Base-by-base conservation (phyloP, 2,113 vertebrate genomes). In the Callithrix jacchus region DNA sequence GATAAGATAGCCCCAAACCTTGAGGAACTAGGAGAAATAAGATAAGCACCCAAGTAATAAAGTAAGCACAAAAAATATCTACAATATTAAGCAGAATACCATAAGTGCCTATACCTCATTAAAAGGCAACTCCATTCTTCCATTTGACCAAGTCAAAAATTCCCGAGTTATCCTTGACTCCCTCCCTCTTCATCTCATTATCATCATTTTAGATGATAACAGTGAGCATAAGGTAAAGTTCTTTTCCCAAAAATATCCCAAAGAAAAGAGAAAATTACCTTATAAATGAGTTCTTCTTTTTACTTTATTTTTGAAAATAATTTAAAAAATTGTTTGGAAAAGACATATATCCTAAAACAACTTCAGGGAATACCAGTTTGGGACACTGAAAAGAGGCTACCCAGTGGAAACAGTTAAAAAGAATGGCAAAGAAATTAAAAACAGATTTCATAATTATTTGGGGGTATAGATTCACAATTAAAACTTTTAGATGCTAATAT, bases 251-350 rank as follows among this genome's bases (percentile, higher is more conserved):
- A 92, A 80, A 8, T n/a, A 5, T 42, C 73, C 13, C 66, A 42
- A 47, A 74, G 32, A 58, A 88, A 87, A 82, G 42, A 94, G 37
- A 45, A 96, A 87, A 90, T 17, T 74, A 74, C 37, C 27, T 64
- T 68, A 89, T 13, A 86, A 8, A 18, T 54, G 68, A 83, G 32
- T 83, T n/a, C n/a, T 70, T 66, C 45, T 16, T 83, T 54, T 71
- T 92, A 90, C 8, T 93, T 90, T 81, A 93, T 82, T 91, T 91
- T 54, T 61, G n/a, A 95, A 89, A n/a, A 77, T 40, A 6, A 87
- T 5, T 14, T 30, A 64, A 88, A 92, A 87, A 71, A 23, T 35
- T 70, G 3, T 89, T 71, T 85, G 32, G 14, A 74, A 79, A 94
- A 85, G 80, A 49, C 11, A 45, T 0, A 74, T 8, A 77, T 6